phyloP scores from a whole-genome alignment of 2,888 invertebrate species.

The Branchipolynoe longqiensis region DNA sequence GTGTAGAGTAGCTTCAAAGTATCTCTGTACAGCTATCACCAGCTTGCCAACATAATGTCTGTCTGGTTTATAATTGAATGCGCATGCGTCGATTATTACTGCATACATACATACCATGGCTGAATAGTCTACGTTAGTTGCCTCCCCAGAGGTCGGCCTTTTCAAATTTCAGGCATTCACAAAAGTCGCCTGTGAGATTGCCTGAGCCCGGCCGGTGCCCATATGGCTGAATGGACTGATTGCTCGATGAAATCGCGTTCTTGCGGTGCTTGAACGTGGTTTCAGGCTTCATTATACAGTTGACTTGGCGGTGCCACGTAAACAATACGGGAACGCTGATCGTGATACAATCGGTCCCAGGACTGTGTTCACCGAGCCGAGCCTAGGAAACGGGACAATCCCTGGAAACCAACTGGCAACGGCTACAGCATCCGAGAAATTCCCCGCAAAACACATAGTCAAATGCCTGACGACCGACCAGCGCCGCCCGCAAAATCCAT shows the following conservation, averaged over 20 bases:
- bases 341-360: slow-evolving; percentile 42
- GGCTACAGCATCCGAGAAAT: not conserved
- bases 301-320: not conserved
- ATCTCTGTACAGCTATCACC: too few species aligned
- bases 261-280: not conserved
- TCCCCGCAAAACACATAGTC: slow-evolving; percentile 48
- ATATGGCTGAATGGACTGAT: slow-evolving; percentile 16
- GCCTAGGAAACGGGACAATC: not conserved
- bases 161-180: too few species aligned
- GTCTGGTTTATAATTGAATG: too few species aligned
- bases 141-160: too few species aligned
- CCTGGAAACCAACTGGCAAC: slow-evolving; percentile 15
- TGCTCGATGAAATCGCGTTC: slow-evolving; percentile 21
- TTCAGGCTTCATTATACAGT: slow-evolving; percentile 9
- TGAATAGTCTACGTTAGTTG: too few species aligned
- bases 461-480: slow-evolving; percentile 46
- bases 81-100: too few species aligned
- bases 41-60: too few species aligned
- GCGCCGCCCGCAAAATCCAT: slow-evolving; percentile 46
- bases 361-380: slow-evolving; percentile 7
- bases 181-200: too few species aligned
- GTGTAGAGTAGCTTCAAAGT: too few species aligned
- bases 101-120: too few species aligned
- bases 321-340: slow-evolving; percentile 22
- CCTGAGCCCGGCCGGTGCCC: not conserved